Conservation (phyloP, 1,140 invertebrate species). For the Drepana arcuata region DNA sequence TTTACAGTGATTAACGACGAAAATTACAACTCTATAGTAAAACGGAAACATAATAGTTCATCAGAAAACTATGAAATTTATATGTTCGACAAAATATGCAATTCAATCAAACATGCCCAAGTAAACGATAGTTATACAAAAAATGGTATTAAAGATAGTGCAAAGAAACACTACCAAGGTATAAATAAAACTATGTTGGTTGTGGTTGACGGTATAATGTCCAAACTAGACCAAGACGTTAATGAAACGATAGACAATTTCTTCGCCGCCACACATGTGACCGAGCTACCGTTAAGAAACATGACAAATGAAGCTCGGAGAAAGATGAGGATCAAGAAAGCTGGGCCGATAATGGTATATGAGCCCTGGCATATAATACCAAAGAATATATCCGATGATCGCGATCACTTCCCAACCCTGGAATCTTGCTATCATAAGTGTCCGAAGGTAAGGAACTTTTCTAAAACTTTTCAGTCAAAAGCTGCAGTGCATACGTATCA, state of each 20-base stretch:
- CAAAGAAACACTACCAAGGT: background rate
- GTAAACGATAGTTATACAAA: too few relatives aligned
- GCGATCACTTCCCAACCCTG: constrained; percentile 34
- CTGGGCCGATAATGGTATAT: constrained; percentile 38
- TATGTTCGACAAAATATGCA: too few relatives aligned
- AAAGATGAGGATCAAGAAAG: constrained; percentile 24
- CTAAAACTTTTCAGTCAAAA: background rate
- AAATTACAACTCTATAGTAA: too few relatives aligned
- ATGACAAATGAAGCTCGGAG: constrained; percentile 25
- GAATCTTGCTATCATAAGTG: constrained; percentile 49
- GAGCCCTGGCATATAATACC: constrained; percentile 36
- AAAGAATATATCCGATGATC: constrained; percentile 30
- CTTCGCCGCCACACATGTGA: constrained; percentile 42
- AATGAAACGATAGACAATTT: constrained; percentile 45
- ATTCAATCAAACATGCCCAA: too few relatives aligned
- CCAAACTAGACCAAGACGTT: constrained; percentile 13
- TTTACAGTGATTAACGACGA: too few relatives aligned
- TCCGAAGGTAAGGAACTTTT: constrained; percentile 26
- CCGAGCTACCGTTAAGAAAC: constrained; percentile 39
- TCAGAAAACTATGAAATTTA: too few relatives aligned
- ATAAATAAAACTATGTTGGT: background rate
- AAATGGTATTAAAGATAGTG: background rate
- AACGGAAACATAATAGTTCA: too few relatives aligned
- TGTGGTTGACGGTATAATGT: background rate
- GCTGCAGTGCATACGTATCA: too few relatives aligned